A percentile compares a stretch with the other conserved stretches of the same genome.
These are phyloP conservation scores for Potamilus streckersoni DNA, from an alignment of 1,140 invertebrate genomes.

Conservation along the genomic window DNA sequence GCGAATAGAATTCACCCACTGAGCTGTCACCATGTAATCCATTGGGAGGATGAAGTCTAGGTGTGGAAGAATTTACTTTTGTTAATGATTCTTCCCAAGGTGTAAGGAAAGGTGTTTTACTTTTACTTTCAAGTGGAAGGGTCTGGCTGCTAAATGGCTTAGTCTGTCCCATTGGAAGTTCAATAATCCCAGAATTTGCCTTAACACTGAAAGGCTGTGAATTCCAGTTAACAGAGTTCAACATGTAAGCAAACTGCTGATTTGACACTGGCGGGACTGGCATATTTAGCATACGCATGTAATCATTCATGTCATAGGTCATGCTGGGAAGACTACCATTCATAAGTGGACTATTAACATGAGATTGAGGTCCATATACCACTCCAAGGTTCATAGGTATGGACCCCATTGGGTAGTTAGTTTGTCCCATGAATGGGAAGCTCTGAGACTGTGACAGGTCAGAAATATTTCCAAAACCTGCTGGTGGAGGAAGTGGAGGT, in stretches of 20 bases:
- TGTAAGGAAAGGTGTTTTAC: slow-evolving; percentile 8
- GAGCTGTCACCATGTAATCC: background rate
- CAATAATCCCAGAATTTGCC: slow-evolving; percentile 19
- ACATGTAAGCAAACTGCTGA: slow-evolving; percentile 25
- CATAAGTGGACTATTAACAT: slow-evolving; percentile 18
- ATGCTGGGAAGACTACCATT: slow-evolving; percentile 33
- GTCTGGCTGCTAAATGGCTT: slow-evolving; percentile 14
- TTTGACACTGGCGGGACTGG: slow-evolving; percentile 37
- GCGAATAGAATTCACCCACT: slow-evolving; percentile 21
- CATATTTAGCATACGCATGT: slow-evolving; percentile 50
- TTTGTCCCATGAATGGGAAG: background rate
- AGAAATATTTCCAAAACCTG: slow-evolving; percentile 26
- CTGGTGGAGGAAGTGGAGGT: slow-evolving; percentile 35
- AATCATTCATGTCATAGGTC: slow-evolving; percentile 46
- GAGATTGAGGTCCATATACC: slow-evolving; percentile 3
- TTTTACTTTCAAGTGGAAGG: slow-evolving; percentile 12
- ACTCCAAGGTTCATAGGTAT: background rate
- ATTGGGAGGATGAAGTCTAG: no score
- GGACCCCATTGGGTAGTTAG: no score
- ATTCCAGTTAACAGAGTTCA: slow-evolving; percentile 18
- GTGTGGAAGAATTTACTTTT: background rate
- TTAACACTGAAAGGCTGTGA: slow-evolving; percentile 23
- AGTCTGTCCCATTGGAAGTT: slow-evolving; percentile 13
- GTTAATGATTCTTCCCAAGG: no score
- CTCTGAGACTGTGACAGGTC: slow-evolving; percentile 13